Conservation (phyloP, 1,140 invertebrate species). For the Trinorchestia longiramus region DNA sequence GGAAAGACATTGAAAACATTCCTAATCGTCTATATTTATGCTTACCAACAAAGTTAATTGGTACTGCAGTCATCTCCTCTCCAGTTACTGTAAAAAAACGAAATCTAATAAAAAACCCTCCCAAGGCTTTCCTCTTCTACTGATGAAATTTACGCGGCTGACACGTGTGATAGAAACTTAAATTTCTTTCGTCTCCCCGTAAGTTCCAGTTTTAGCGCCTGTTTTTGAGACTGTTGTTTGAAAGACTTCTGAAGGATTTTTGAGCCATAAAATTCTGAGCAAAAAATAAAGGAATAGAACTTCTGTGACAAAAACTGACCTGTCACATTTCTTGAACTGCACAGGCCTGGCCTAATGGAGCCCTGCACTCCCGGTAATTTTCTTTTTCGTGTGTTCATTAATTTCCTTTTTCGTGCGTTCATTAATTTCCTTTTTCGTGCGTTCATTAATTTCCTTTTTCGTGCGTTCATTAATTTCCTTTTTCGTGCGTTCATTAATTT, state of each 20-base stretch:
- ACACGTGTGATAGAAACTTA: neutral
- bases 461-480: neutral
- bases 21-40: too few relatives aligned
- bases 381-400: neutral
- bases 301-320: neutral
- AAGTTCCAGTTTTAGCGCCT: neutral
- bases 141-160: neutral
- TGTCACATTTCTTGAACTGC: neutral
- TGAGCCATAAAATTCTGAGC: neutral
- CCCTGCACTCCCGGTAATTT: neutral
- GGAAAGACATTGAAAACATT: too few relatives aligned
- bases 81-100: neutral
- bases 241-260: neutral
- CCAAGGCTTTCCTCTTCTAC: neutral
- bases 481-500: neutral
- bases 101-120: neutral
- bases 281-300: neutral
- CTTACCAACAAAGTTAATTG: too few relatives aligned
- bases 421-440: neutral
- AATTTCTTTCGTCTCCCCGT: neutral
- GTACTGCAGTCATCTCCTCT: too few relatives aligned
- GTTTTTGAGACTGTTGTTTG: conserved; percentile 6
- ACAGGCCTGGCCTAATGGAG: neutral
- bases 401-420: neutral
- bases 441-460: neutral